Base-by-base conservation (phyloP, 2,888 invertebrate genomes). In the Piscicola geometra region DNA sequence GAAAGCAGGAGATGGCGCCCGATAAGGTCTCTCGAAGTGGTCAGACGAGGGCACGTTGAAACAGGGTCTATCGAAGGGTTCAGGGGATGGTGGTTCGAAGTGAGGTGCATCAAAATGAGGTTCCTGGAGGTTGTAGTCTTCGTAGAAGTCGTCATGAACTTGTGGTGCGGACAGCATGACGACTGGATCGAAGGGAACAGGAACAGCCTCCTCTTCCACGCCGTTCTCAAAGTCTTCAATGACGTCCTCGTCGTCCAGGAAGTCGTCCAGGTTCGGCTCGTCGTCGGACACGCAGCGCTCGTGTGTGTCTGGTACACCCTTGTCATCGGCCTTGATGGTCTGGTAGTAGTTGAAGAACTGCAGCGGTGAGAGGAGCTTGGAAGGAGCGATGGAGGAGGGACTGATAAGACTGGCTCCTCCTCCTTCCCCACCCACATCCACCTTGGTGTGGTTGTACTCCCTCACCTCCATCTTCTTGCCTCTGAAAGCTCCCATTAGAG, bases 311-410 rank as follows among this genome's bases (percentile, higher is more conserved):
- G 9, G 5, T n/a, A n/a, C n/a, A 15, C 41, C 60, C n/a, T 56
- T 25, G 50, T 47, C 12, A 47, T 47, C 21, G 50, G 50, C 50
- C 21, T 21, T 25, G 25, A 3, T 9, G 3, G 60, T 25, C 60
- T 56, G 9, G 60, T 56, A 56, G n/a, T 25, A 56, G 60, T 56
- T 56, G n/a, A 56, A 21, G 25, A 56, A 56, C 60, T 56, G 60
- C 60, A 25, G 60, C 60, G 60, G 60, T 18, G 60, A 56, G 3
- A 56, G 5, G 60, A 56, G 60, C 25, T 56, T 56, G 3, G 15
- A 9, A 3, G 5, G 60, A n/a, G 12, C 5, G 41, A 41, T 5
- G 15, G 9, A 15, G 15, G 41, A 41, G 5, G 60, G 60, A 21
- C 21, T 47, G 50, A 47, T 21, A 21, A 21, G 12, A 47, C 21